These are phyloP conservation scores for Salmo trutta DNA, from an alignment of 2,797 vertebrate genomes.

Conservation along the genomic window DNA sequence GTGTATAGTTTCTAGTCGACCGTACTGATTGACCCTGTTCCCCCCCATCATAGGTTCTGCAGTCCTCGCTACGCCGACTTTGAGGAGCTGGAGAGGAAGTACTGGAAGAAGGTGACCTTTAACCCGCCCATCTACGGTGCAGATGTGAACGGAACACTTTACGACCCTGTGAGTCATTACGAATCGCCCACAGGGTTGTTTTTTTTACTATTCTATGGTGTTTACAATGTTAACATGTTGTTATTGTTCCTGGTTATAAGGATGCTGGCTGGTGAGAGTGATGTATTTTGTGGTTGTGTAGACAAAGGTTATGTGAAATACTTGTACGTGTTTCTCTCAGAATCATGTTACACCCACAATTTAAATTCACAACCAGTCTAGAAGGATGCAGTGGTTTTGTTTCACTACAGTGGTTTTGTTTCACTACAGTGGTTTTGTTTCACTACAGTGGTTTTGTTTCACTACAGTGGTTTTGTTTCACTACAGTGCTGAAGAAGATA, in stretches of 20 bases:
- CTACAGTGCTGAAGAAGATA: not conserved
- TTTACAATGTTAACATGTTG: not conserved
- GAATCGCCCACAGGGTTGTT: not conserved
- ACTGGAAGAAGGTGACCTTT: slow-evolving; percentile 97
- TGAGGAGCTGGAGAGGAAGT: slow-evolving; percentile 96
- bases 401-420: no score
- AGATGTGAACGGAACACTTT: slow-evolving; percentile 93
- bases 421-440: no score
- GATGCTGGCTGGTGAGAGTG: not conserved
- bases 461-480: not conserved
- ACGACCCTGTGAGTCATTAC: slow-evolving; percentile 83
- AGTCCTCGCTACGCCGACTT: slow-evolving; percentile 92
- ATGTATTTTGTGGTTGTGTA: not conserved
- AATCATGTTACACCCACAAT: not conserved
- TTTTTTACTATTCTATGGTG: no score
- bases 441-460: no score
- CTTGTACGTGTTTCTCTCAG: not conserved
- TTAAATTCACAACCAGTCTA: no score
- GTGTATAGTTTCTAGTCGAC: not conserved
- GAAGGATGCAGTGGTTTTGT: not conserved
- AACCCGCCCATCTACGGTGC: slow-evolving; percentile 96
- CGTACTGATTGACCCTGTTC: not conserved
- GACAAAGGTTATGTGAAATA: not conserved
- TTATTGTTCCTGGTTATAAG: no score
- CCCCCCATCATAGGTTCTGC: slow-evolving; percentile 80